Conservation (phyloP, 2,113 vertebrate genomes). For the Psophia crepitans region DNA sequence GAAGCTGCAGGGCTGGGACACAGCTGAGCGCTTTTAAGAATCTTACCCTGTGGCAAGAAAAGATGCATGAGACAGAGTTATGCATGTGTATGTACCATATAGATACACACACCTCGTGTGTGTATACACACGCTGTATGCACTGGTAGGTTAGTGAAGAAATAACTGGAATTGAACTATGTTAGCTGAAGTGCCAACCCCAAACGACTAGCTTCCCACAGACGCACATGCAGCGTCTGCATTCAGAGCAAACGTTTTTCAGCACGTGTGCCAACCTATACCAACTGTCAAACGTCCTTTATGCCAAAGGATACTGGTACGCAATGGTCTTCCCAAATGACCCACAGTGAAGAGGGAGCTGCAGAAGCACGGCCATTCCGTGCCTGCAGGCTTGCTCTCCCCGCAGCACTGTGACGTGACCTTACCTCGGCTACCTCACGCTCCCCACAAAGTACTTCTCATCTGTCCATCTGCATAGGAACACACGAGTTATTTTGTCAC, state of each 20-base stretch:
- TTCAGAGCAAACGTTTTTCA: background rate
- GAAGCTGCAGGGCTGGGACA: background rate
- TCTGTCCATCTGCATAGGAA: background rate
- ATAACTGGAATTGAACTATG: background rate
- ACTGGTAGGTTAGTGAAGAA: background rate
- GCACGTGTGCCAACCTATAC: background rate
- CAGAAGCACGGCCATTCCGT: rapidly evolving
- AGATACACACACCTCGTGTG: background rate
- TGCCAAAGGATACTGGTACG: background rate
- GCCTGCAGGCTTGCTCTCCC: background rate
- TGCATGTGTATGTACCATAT: background rate
- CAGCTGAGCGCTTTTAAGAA: background rate
- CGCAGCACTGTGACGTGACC: too few species aligned
- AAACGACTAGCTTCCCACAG: background rate
- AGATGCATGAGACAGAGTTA: background rate
- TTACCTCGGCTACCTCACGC: background rate
- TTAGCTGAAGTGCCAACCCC: background rate
- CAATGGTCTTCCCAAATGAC: background rate
- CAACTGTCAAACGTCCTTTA: background rate
- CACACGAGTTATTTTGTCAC: background rate
- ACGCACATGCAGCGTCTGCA: background rate
- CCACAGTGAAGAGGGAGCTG: background rate
- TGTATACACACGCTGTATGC: too few species aligned
- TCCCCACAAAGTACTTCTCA: background rate
- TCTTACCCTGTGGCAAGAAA: background rate